Evolutionary conservation across 2,113 vertebrate species (phyloP).

Genomic region (Sinocyclocheilus rhinocerous): DNA sequence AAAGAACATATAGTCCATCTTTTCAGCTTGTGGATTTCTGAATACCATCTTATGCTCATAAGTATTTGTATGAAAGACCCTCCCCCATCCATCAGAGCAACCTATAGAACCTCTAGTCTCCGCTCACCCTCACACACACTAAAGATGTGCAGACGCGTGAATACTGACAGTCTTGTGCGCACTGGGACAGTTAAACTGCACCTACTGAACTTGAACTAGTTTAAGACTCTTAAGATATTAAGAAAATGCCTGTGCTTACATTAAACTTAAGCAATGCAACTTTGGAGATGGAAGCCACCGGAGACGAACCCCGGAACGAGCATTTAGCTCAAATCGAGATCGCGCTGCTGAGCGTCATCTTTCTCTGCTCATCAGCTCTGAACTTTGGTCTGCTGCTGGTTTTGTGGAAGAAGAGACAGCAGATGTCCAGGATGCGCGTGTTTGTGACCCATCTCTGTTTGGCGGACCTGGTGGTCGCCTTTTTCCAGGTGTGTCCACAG

Average conservation of each 20-base stretch:
- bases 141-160: not conserved
- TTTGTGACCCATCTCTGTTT: constrained; percentile 87
- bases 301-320: constrained; percentile 66
- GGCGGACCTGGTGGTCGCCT: constrained; percentile 82
- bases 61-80: constrained; percentile 59
- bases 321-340: constrained; percentile 78
- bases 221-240: not conserved
- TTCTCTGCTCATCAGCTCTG: constrained; percentile 76
- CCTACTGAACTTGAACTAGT: not conserved
- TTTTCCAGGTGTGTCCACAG: constrained; percentile 88
- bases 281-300: not conserved
- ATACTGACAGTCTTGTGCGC: not conserved
- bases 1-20: not conserved
- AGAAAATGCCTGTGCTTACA: constrained; percentile 57
- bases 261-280: constrained; percentile 64
- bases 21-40: not conserved
- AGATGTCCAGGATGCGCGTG: constrained; percentile 82
- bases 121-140: not conserved
- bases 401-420: constrained; percentile 73
- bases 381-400: constrained; percentile 78
- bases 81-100: constrained; percentile 51
- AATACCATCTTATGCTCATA: not conserved
- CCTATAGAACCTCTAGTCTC: constrained; percentile 12
- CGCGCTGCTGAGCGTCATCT: constrained; percentile 77
- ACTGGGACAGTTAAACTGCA: not conserved